Base-by-base conservation (phyloP, 1,140 invertebrate genomes). In the Paraescarpia echinospica region DNA sequence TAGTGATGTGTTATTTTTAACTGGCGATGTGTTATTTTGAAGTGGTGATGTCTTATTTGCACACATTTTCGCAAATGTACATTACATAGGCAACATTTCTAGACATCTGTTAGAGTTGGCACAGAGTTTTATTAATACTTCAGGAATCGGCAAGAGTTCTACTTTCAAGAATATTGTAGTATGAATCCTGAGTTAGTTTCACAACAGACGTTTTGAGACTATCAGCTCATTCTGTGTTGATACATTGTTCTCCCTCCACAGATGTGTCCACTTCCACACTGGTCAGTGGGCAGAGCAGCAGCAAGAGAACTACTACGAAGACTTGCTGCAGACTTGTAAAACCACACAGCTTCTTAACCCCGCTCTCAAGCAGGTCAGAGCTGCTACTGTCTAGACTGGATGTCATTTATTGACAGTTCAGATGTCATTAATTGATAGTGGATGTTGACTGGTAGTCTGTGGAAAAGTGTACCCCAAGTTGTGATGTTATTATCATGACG, bases 311-410 rank as follows among this genome's bases (percentile, higher is more conserved):
- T 90, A 34, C 33, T 35, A 35, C 34, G n/a, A 35, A 91, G 88
- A 33, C 59, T 33, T 51, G 35, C n/a, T n/a, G 59, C 22, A 33
- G 22, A 51, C 35, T n/a, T 35, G 34, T 92, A 35, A 89, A 34
- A 35, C n/a, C 34, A 88, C 92, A n/a, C 35, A 33, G 91, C 77
- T 92, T 77, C 59, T 92, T 27, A 59, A 33, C 34, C 34, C 34
- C 9, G 35, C 31, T 27, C 92, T 89, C 9, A 92, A 35, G 34
- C 31, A 35, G 35, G 51, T 77, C 31, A 35, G 34, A 31, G 0
- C 31, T 35, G 35, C 8, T 33, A 77, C 59, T 22, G 27, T 77
- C 59, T 31, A 77, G 12, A 77, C 2, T 27, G 22, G 27, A 77
- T 18, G 22, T 77, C 2, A 77, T 77, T 77, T 31, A 77, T 2